Percentiles rank a stretch among this genome's conserved stretches.
phyloP scores from a whole-genome alignment of 2,797 vertebrate species.

The Alectoris magna region DNA sequence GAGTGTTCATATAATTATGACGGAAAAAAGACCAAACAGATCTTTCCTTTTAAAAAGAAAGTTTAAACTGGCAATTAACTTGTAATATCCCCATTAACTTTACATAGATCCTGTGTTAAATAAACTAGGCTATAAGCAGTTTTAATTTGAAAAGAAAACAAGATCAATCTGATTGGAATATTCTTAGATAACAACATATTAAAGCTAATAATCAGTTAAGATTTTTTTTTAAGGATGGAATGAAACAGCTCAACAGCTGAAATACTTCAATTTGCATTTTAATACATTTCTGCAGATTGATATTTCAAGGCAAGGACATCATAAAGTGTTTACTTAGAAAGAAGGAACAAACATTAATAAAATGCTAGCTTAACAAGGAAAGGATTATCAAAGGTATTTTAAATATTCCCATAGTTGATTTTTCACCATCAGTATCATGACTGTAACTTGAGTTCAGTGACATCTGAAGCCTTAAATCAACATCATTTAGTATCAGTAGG shows the following conservation, averaged over 20 bases:
- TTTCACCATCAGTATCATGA: not conserved
- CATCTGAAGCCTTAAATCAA: not conserved
- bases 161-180: not conserved
- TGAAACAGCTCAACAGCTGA: conserved; percentile 8
- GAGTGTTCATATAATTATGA: rapidly evolving
- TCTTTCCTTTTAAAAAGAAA: not conserved
- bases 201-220: not conserved
- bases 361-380: not conserved
- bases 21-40: not conserved
- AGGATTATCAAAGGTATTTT: not conserved
- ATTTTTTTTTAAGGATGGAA: not conserved
- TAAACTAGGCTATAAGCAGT: not conserved
- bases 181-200: not conserved
- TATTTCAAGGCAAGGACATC: conserved; percentile 8
- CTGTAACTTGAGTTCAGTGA: not conserved
- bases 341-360: not conserved
- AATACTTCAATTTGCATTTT: conserved; percentile 51
- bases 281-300: conserved; percentile 37
- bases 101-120: not conserved
- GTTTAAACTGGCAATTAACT: not conserved
- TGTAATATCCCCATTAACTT: not conserved
- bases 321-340: not conserved
- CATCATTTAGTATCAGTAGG: not conserved
- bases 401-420: not conserved
- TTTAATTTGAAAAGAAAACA: not conserved